Evolutionary conservation across 2,888 invertebrate species (phyloP).

Genomic region (Lagria hirta): DNA sequence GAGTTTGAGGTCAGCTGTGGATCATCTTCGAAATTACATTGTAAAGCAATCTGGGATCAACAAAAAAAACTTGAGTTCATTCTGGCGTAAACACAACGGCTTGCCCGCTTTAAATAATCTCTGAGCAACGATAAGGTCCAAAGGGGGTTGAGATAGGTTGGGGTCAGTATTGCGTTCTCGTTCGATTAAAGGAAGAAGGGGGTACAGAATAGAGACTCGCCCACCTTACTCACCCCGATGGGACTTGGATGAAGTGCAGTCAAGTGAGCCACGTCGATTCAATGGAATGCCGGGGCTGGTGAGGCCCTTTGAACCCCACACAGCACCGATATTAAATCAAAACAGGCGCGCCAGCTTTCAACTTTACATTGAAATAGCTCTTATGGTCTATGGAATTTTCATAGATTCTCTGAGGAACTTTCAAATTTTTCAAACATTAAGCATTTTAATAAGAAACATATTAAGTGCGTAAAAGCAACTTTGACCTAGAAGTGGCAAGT

Average conservation of each 20-base stretch:
- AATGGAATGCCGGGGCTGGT: constrained; percentile 34
- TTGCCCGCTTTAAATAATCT: constrained; percentile 18
- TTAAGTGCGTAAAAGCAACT: too few relatives aligned
- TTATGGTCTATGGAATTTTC: not conserved
- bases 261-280: constrained; percentile 32
- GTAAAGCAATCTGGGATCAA: too few relatives aligned
- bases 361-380: too few relatives aligned
- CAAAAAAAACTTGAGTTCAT: too few relatives aligned
- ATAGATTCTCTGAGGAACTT: too few relatives aligned
- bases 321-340: constrained; percentile 36
- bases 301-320: constrained; percentile 33
- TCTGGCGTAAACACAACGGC: too few relatives aligned
- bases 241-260: constrained; percentile 32
- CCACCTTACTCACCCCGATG: constrained; percentile 18
- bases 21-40: too few relatives aligned
- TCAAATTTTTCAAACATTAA: too few relatives aligned
- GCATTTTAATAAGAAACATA: too few relatives aligned
- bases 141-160: constrained; percentile 9
- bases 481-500: too few relatives aligned
- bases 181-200: constrained; percentile 10
- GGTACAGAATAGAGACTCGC: constrained; percentile 19
- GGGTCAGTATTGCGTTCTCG: constrained; percentile 14
- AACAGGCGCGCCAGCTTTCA: too few relatives aligned
- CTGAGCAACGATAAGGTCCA: constrained; percentile 14
- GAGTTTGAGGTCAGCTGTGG: too few relatives aligned